Conservation (phyloP, 2,888 invertebrate genomes). For the Ptycholaimellus sp. region DNA sequence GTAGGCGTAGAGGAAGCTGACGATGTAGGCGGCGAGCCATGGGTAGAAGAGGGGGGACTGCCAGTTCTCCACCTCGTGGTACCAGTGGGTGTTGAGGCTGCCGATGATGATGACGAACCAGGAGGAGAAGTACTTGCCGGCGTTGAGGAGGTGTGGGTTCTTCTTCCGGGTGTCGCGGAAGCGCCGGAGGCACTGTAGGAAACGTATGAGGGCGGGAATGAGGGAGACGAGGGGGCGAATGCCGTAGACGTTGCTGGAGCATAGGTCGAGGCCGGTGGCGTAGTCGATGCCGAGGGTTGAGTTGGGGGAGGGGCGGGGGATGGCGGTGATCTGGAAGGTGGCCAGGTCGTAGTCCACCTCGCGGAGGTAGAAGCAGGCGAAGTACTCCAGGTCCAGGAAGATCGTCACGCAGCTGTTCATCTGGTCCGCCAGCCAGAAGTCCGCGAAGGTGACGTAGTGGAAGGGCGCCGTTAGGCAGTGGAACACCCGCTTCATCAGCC, state of each 20-base stretch:
- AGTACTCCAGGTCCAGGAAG: constrained; percentile 73
- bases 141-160: constrained; percentile 74
- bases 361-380: constrained; percentile 58
- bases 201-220: constrained; percentile 87
- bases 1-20: constrained; percentile 78
- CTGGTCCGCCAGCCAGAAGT: constrained; percentile 37
- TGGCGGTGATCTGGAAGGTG: constrained; percentile 16
- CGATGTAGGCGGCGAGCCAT: constrained; percentile 51
- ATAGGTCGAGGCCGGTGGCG: constrained; percentile 31
- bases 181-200: constrained; percentile 80
- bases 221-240: constrained; percentile 63
- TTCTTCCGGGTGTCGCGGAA: constrained; percentile 76
- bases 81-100: constrained; percentile 19
- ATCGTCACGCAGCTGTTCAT: constrained; percentile 62
- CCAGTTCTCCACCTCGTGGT: background rate
- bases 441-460: constrained; percentile 33
- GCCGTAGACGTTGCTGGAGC: constrained; percentile 42
- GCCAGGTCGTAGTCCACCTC: constrained; percentile 26
- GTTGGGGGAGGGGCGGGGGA: constrained; percentile 25
- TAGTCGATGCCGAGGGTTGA: constrained; percentile 18
- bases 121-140: constrained; percentile 88
- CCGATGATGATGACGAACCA: constrained; percentile 71
- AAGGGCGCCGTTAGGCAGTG: constrained; percentile 29
- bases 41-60: constrained; percentile 28
- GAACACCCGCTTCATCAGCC: constrained; percentile 21